These are phyloP conservation scores for Synodontis membranacea DNA, from an alignment of 2,113 vertebrate genomes.

Conservation along the genomic window DNA sequence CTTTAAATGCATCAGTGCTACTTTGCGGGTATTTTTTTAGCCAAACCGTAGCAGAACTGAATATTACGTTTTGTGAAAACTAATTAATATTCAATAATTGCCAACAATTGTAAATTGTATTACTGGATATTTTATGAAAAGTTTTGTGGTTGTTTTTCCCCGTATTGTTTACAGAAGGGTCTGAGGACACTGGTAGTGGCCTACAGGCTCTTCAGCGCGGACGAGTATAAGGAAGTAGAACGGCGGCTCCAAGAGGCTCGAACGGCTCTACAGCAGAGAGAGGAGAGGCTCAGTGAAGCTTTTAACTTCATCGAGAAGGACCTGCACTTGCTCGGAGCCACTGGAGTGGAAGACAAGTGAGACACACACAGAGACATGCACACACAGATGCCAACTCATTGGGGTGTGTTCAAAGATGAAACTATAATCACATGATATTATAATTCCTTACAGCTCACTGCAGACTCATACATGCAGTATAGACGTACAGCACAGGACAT, in stretches of 20 bases:
- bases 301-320: slow-evolving; percentile 90
- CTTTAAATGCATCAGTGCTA: neutral
- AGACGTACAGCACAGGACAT: neutral
- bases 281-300: slow-evolving; percentile 82
- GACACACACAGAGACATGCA: slow-evolving; percentile 40
- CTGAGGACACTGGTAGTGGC: slow-evolving; percentile 91
- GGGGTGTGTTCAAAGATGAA: slow-evolving; percentile 1
- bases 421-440: neutral
- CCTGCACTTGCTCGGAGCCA: slow-evolving; percentile 90
- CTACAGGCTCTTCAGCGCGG: slow-evolving; percentile 83
- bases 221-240: slow-evolving; percentile 85
- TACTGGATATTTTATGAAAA: neutral
- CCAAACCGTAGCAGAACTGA: neutral
- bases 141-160: neutral
- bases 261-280: slow-evolving; percentile 90
- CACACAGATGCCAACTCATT: neutral
- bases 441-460: neutral
- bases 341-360: slow-evolving; percentile 97
- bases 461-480: neutral
- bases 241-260: slow-evolving; percentile 82
- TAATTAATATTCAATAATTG: neutral
- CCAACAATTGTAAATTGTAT: neutral
- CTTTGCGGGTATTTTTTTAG: neutral
- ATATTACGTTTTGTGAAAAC: neutral
- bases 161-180: slow-evolving; percentile 81